phyloP scores from a whole-genome alignment of 2,888 invertebrate species.

The Lottia gigantea region DNA sequence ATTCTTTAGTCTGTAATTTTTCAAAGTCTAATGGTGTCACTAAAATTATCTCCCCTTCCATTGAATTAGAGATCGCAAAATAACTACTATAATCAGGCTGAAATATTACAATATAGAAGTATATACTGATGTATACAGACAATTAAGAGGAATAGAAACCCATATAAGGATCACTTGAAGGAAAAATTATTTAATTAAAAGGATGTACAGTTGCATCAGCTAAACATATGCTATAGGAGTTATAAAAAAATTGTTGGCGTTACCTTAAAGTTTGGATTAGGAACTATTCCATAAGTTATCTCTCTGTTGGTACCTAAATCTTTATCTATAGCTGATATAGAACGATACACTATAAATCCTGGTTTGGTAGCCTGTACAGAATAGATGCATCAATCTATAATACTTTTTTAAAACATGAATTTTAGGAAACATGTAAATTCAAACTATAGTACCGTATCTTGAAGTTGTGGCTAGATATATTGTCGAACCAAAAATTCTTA shows the following conservation, averaged over 20 bases:
- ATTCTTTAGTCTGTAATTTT: slow-evolving; percentile 18
- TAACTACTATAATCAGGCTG: slow-evolving; percentile 25
- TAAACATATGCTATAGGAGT: too few species aligned
- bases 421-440: background rate
- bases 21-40: slow-evolving; percentile 43
- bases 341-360: background rate
- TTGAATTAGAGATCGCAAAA: slow-evolving; percentile 30
- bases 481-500: too few species aligned
- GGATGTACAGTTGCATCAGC: too few species aligned
- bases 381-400: too few species aligned
- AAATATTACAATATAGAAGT: slow-evolving; percentile 15
- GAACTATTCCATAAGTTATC: slow-evolving; percentile 9
- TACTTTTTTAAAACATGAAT: too few species aligned
- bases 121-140: too few species aligned
- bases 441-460: background rate
- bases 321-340: slow-evolving; percentile 35
- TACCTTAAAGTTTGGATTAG: background rate
- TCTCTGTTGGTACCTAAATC: slow-evolving; percentile 34
- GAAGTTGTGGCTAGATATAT: too few species aligned
- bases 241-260: background rate
- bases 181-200: too few species aligned
- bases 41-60: slow-evolving; percentile 32
- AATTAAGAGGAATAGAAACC: too few species aligned
- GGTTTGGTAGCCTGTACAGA: background rate
- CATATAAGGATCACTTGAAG: too few species aligned